Evolutionary conservation across 2,797 vertebrate genomes (phyloP).

Genomic region (Tenualosa thibaudeaui): DNA sequence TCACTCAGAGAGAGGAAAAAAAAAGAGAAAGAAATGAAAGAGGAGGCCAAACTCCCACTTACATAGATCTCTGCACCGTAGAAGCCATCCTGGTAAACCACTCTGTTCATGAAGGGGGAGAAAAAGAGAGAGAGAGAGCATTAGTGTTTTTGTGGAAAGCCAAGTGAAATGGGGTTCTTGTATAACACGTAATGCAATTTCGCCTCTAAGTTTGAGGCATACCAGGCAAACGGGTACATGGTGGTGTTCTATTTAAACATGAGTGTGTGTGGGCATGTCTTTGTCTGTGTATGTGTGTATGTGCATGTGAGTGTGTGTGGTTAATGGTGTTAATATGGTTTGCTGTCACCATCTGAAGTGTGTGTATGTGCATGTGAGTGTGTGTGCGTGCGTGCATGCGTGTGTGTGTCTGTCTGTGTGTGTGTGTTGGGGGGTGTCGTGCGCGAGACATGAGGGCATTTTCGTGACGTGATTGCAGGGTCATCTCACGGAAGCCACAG

Average conservation of each 20-base stretch:
- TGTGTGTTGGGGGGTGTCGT: neutral
- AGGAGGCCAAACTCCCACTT: constrained; percentile 23
- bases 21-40: neutral
- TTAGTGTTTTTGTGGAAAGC: constrained; percentile 12
- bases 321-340: too few species aligned
- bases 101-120: constrained; percentile 1
- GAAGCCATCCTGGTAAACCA: constrained; percentile 26
- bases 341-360: constrained; percentile 24
- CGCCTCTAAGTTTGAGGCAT: neutral
- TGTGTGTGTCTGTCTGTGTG: constrained; percentile 33
- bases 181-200: neutral
- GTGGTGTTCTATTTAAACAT: constrained; percentile 44
- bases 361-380: neutral
- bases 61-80: constrained; percentile 22
- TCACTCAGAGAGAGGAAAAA: neutral
- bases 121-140: constrained; percentile 16
- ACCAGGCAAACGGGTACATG: constrained; percentile 15
- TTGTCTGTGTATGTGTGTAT: neutral
- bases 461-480: constrained; percentile 40
- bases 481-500: constrained; percentile 45
- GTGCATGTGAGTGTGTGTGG: constrained; percentile 28
- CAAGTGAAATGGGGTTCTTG: neutral
- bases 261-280: neutral
- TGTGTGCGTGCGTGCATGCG: neutral
- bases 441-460: constrained; percentile 1